phyloP scores from a whole-genome alignment of 2,888 invertebrate species.

The Meganola albula region DNA sequence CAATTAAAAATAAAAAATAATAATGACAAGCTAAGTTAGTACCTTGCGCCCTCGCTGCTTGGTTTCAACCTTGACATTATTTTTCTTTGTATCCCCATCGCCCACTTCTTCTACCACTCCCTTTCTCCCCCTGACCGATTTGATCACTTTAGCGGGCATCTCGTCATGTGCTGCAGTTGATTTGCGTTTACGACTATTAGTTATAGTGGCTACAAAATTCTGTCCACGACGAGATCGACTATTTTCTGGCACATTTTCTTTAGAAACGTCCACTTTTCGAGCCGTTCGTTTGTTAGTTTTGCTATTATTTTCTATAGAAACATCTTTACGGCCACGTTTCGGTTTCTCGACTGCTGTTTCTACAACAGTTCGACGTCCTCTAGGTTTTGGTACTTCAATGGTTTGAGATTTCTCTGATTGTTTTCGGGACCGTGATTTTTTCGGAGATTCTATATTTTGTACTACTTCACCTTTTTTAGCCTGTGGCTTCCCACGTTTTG shows the following conservation, averaged over 20 bases:
- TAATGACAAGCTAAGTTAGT: too few species aligned
- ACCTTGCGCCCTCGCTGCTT: too few species aligned
- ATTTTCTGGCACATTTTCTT: too few species aligned
- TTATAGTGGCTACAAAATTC: constrained; percentile 9
- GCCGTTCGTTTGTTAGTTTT: constrained; percentile 13
- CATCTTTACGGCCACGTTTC: constrained; percentile 12
- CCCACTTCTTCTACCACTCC: too few species aligned
- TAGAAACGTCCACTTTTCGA: too few species aligned
- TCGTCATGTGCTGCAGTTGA: constrained; percentile 16
- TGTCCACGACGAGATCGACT: too few species aligned
- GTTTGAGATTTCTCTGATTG: constrained; percentile 4
- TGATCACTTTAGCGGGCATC: constrained; percentile 26
- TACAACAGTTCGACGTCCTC: constrained; percentile 16
- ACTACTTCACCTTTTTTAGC: constrained; percentile 12
- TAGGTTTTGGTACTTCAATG: constrained; percentile 16
- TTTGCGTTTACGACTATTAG: constrained; percentile 31
- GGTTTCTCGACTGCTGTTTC: constrained; percentile 15
- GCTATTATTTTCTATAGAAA: constrained; percentile 10
- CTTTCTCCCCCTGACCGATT: too few species aligned
- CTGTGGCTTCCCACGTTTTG: constrained; percentile 40
- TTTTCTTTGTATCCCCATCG: constrained; percentile 3
- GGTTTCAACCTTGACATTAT: constrained; percentile 5
- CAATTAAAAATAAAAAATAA: too few species aligned
- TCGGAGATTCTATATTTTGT: constrained; percentile 11
- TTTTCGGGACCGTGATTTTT: constrained; percentile 16